A percentile compares a stretch with the other conserved stretches of the same genome.
phyloP scores from a whole-genome alignment of 2,888 invertebrate species.

The Syrphus vitripennis region DNA sequence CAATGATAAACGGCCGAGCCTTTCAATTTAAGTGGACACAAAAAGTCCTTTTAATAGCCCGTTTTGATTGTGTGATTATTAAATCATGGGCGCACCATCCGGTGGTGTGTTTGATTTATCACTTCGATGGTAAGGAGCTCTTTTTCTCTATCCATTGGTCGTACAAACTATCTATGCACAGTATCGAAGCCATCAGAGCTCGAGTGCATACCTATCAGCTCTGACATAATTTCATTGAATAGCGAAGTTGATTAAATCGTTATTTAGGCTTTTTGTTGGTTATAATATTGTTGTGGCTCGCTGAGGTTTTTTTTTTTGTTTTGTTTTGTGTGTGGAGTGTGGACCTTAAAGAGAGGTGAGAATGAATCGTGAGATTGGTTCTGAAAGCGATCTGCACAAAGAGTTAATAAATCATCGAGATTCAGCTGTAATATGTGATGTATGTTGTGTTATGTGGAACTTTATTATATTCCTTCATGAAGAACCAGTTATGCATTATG shows the following conservation, averaged over 20 bases:
- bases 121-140: neutral
- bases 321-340: too few relatives aligned
- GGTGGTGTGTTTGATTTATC: slow-evolving; percentile 43
- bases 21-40: slow-evolving; percentile 46
- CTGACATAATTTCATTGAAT: slow-evolving; percentile 68
- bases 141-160: slow-evolving; percentile 3
- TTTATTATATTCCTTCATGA: slow-evolving; percentile 40
- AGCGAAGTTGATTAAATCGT: slow-evolving; percentile 66
- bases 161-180: neutral
- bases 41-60: slow-evolving; percentile 62
- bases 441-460: slow-evolving; percentile 35
- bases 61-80: slow-evolving; percentile 63
- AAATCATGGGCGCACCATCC: slow-evolving; percentile 54
- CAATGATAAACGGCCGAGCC: slow-evolving; percentile 36
- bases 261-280: slow-evolving; percentile 45
- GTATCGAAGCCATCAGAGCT: neutral
- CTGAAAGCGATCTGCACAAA: slow-evolving; percentile 32
- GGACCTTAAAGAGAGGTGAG: slow-evolving; percentile 43
- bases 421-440: neutral
- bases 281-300: neutral
- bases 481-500: slow-evolving; percentile 44
- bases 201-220: slow-evolving; percentile 24
- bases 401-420: slow-evolving; percentile 63
- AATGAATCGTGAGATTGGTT: slow-evolving; percentile 63
- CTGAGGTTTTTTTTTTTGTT: neutral